These are phyloP conservation scores for Haemorhous mexicanus DNA, from an alignment of 2,113 vertebrate genomes.

Conservation along the genomic window DNA sequence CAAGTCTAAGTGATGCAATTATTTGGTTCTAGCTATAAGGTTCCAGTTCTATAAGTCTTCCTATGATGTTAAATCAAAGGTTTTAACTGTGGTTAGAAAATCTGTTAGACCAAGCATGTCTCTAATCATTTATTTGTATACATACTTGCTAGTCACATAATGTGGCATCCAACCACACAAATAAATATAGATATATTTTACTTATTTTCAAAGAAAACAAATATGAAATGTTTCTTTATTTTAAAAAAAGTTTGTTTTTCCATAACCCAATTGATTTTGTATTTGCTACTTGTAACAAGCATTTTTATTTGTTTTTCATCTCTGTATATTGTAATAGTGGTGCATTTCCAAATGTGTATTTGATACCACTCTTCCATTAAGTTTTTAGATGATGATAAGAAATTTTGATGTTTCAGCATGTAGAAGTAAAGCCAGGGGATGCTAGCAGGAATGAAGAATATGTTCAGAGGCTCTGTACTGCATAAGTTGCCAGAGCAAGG, in stretches of 20 bases:
- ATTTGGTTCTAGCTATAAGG: background rate
- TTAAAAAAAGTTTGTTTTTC: background rate
- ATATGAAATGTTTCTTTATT: background rate
- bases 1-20: background rate
- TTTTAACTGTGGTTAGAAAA: background rate
- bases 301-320: background rate
- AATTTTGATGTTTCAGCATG: background rate
- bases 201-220: background rate
- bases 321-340: background rate
- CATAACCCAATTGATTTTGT: background rate
- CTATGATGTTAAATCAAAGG: background rate
- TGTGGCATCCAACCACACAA: background rate
- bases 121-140: background rate
- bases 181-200: background rate
- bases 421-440: background rate
- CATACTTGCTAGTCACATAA: background rate
- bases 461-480: background rate
- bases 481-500: background rate
- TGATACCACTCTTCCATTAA: background rate
- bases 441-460: background rate
- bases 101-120: background rate
- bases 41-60: background rate
- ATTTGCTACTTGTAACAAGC: background rate
- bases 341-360: background rate
- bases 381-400: background rate